Evolutionary conservation across 2,797 vertebrate species (phyloP).

Genomic region (Sebastes ruberrimus): DNA sequence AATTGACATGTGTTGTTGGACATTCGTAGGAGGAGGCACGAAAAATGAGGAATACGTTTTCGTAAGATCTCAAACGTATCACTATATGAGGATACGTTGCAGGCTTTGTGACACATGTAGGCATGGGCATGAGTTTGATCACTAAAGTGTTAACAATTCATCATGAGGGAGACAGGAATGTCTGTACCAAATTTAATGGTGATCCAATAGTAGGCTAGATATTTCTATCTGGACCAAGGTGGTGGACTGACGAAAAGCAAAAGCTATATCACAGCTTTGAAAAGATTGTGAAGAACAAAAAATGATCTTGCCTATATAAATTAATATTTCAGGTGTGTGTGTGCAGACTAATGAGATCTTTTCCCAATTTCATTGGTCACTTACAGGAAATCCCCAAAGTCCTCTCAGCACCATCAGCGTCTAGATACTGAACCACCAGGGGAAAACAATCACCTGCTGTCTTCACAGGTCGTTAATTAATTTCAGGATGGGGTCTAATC

Average conservation of each 20-base stretch:
- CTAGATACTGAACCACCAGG: conserved; percentile 14
- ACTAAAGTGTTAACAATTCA: background rate
- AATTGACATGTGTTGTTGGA: too few relatives aligned
- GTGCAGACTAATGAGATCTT: background rate
- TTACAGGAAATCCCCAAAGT: conserved; percentile 17
- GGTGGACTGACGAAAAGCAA: too few relatives aligned
- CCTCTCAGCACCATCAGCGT: background rate
- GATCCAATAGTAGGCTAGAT: too few relatives aligned
- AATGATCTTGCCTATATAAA: background rate
- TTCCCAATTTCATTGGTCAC: background rate
- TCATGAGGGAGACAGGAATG: background rate
- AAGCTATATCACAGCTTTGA: background rate
- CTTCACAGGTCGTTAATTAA: conserved; percentile 64
- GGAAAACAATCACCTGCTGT: conserved; percentile 44
- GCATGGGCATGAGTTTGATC: background rate
- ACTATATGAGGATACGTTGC: too few relatives aligned
- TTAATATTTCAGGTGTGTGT: background rate
- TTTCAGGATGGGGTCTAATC: conserved; percentile 57
- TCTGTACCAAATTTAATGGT: background rate
- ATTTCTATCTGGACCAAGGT: too few relatives aligned
- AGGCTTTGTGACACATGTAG: background rate
- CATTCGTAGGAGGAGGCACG: too few relatives aligned
- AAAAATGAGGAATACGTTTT: too few relatives aligned
- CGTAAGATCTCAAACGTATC: too few relatives aligned
- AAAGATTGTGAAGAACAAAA: background rate